Base-by-base conservation (phyloP, 2,113 vertebrate species). In the Semicossyphus pulcher region DNA sequence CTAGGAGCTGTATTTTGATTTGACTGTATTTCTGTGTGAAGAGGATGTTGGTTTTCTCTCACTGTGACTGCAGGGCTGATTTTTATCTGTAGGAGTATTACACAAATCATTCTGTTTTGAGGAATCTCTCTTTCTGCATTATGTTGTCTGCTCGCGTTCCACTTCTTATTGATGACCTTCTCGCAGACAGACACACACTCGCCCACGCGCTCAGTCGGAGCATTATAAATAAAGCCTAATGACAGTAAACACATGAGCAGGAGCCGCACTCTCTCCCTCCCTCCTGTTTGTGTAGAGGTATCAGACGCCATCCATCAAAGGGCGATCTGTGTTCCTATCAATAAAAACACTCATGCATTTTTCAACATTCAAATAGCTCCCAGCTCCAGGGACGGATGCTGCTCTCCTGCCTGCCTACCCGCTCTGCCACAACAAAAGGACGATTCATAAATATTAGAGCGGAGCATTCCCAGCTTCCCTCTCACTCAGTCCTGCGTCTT, bases 341-440 rank as follows among this genome's bases (percentile, higher is more conserved):
- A 83, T 90, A 88, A 89, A 91, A 80, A 57, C 52, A 1, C 84
- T 93, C 90, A 90, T 93, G 87, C 83, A 92, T 92, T 91, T 94
- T 94, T 93, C 89, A 93, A 70, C 87, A 90, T 89, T 92, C 87
- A 92, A 88, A 92, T 89, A 89, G 77, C 80, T 91, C 59, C 74
- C 68, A 84, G 85, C 85, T 86, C 74, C 65, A 56, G 83, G 86
- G 76, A 86, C 59, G 66, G 76, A 89, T 87, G 84, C 34, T 54
- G 77, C 71, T n/a, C 61, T 67, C 53, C 63, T 64, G 59, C 69
- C 85, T 83, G 80, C 71, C 88, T 90, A 71, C 80, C 72, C 75
- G 59, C 75, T 74, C 73, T 75, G 63, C 68, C 81, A 88, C 89
- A 93, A 92, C 92, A 92, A 93, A 93, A 88, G 80, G 61, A 32